Conservation (phyloP, 1,140 invertebrate genomes). For the Semibalanus balanoides region DNA sequence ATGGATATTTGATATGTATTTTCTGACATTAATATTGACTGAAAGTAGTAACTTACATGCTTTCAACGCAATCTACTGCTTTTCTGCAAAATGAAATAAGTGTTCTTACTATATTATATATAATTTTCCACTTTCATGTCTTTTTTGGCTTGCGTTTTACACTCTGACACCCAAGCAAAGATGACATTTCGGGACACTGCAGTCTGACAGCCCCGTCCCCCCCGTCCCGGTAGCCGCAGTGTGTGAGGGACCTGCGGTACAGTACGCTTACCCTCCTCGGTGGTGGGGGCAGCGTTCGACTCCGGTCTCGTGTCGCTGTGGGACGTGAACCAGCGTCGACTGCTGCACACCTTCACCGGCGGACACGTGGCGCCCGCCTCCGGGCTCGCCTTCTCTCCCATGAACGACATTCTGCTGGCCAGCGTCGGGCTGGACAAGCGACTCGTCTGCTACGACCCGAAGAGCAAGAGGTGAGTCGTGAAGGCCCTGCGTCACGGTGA, state of each 20-base stretch:
- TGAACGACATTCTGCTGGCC: constrained; percentile 30
- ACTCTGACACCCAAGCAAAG: no score
- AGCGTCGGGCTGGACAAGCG: constrained; percentile 32
- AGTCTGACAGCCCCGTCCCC: no score
- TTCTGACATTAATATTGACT: no score
- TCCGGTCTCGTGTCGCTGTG: constrained; percentile 29
- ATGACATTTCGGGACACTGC: no score
- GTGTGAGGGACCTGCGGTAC: neutral
- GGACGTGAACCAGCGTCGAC: constrained; percentile 26
- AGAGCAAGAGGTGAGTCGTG: constrained; percentile 28
- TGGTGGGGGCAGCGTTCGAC: constrained; percentile 27
- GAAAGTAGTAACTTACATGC: no score
- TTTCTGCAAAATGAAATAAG: no score
- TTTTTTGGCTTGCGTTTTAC: no score
- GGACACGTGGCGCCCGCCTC: constrained; percentile 27
- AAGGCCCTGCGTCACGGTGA: no score
- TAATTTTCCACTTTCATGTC: no score
- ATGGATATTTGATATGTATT: no score
- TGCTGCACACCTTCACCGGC: constrained; percentile 25
- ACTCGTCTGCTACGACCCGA: constrained; percentile 29
- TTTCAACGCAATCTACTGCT: no score
- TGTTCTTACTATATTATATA: no score
- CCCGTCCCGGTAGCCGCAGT: neutral
- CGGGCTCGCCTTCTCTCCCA: constrained; percentile 30
- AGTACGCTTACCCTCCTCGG: neutral